Evolutionary conservation across 2,113 vertebrate genomes (phyloP).

Genomic region (Callospermophilus lateralis): DNA sequence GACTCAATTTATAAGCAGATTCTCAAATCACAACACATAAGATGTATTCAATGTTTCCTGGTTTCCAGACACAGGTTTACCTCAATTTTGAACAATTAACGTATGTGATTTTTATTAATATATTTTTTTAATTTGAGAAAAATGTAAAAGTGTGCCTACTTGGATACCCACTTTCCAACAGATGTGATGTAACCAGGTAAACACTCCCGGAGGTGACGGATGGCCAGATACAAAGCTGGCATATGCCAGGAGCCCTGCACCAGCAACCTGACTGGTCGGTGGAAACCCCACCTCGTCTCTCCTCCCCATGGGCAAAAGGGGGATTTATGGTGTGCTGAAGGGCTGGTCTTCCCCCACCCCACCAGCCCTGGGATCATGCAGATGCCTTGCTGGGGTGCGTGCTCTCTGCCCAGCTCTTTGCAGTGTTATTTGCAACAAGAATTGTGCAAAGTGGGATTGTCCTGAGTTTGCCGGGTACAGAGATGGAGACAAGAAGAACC

Average conservation of each 20-base stretch:
- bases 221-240: not conserved
- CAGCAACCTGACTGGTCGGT: not conserved
- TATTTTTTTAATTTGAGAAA: not conserved
- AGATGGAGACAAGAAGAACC: not conserved
- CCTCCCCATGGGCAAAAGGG: accelerated
- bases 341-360: not conserved
- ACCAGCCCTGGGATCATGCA: accelerated
- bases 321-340: no score
- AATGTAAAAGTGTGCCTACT: not conserved
- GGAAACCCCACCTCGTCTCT: not conserved
- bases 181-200: not conserved
- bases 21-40: not conserved
- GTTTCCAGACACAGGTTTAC: not conserved
- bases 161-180: not conserved
- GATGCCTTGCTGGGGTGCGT: accelerated
- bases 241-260: not conserved
- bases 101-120: not conserved
- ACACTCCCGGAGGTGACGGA: not conserved
- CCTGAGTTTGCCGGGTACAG: not conserved
- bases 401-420: not conserved
- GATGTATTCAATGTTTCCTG: not conserved
- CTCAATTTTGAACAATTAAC: not conserved
- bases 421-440: no score
- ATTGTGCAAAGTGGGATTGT: accelerated
- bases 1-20: not conserved